Conservation (phyloP, 2,888 invertebrate genomes). For the Trilocha varians region DNA sequence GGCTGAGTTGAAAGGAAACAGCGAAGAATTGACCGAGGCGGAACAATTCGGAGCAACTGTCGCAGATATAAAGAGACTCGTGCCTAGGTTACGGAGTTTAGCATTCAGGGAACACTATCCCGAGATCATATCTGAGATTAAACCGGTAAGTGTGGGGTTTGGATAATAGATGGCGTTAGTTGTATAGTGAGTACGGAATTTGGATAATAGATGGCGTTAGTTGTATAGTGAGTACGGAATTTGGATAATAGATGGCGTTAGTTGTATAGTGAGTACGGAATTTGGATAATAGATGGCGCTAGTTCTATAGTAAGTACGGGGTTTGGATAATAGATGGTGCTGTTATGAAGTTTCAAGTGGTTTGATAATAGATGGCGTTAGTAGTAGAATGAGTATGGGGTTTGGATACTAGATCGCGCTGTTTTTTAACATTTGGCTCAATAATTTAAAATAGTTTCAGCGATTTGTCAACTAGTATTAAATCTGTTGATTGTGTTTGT, state of each 20-base stretch:
- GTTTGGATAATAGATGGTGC: too few relatives aligned
- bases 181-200: conserved; percentile 71
- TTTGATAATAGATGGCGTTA: not conserved
- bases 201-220: not conserved
- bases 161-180: not conserved
- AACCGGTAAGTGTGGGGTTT: conserved; percentile 78
- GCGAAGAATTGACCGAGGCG: conserved; percentile 87
- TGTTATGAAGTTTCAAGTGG: too few relatives aligned
- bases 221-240: conserved; percentile 73
- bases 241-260: not conserved
- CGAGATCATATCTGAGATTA: conserved; percentile 89
- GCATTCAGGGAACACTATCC: conserved; percentile 90
- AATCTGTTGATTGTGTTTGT: too few relatives aligned
- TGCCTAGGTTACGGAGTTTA: conserved; percentile 89
- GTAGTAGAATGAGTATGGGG: too few relatives aligned
- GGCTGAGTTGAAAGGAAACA: conserved; percentile 83
- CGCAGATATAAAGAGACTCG: conserved; percentile 89
- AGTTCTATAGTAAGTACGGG: too few relatives aligned
- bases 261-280: conserved; percentile 74
- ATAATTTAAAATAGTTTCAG: too few relatives aligned
- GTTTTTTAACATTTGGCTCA: too few relatives aligned
- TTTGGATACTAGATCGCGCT: too few relatives aligned
- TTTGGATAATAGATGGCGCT: not conserved
- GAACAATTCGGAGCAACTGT: conserved; percentile 96
- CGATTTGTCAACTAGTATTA: too few relatives aligned